Conservation (phyloP, 2,797 vertebrate species). For the Anguilla megastoma region DNA sequence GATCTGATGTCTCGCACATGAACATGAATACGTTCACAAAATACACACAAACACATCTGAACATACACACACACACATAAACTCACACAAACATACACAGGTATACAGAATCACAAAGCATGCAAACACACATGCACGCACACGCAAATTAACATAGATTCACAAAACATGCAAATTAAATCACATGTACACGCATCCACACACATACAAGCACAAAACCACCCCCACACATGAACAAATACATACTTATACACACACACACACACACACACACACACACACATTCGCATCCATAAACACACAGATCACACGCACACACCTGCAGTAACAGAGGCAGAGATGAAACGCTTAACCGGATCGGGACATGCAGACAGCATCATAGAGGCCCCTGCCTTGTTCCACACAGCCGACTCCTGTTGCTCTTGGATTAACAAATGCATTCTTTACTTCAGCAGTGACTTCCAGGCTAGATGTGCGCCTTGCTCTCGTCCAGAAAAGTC, state of each 20-base stretch:
- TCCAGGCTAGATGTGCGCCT: background rate
- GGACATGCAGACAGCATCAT: constrained; percentile 43
- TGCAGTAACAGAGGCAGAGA: constrained; percentile 29
- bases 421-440: constrained; percentile 17
- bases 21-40: background rate
- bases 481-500: background rate
- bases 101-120: constrained; percentile 16
- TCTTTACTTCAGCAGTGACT: background rate
- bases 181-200: background rate
- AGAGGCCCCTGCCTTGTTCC: constrained; percentile 35
- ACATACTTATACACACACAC: too few species aligned
- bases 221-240: too few species aligned
- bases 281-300: background rate
- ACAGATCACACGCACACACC: background rate
- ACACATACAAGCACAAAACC: background rate
- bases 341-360: constrained; percentile 36
- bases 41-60: background rate
- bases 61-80: constrained; percentile 26
- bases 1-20: background rate
- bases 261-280: too few species aligned
- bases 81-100: constrained; percentile 33
- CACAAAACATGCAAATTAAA: background rate
- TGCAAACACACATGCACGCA: constrained; percentile 14
- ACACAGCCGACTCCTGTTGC: background rate
- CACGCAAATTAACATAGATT: background rate